Evolutionary conservation across 1,140 invertebrate species (phyloP), one percentile per base, ranked within the genome.

Genomic region (Calosoma granatense): DNA sequence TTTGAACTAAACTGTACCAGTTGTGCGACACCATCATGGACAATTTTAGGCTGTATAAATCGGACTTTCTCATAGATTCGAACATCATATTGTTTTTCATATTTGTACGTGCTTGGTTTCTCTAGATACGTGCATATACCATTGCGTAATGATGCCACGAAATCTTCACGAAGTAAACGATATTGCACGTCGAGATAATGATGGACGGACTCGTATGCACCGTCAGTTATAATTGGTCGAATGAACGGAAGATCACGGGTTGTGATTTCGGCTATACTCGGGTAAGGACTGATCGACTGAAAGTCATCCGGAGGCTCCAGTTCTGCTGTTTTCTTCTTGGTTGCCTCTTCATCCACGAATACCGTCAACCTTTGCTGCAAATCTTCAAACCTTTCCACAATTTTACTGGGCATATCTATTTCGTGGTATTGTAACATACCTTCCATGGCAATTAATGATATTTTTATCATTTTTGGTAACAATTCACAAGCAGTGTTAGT

Each of bases 141-240:
- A 41, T 72, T 71, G 1, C 78, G 63, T 22, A 84, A 61, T 1
- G 81, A 79, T 1, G 65, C 61, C 30, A 77, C 70, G 66, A 82
- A 83, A 68, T 90, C 87, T 71, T 90, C 85, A 4, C 83, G 67
- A 11, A 90, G 67, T 1, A 89, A 69, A 6, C 83, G 69, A 61
- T 86, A 87, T 61, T 90, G 87, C 0, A 81, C 74, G 60, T 87
- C 83, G 9, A 90, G 67, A 63, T 91, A 91, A 61, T 87, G 78
- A 20, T 84, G 75, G 0, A 78, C 69, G 63, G 76, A 69, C 1
- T 68, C 59, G 67, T 86, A 88, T 0, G 21, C 22, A 4, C 53
- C 53, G 4, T 54, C 20, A 30, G 20, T 56, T 23, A 56, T 30
- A 56, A 20, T 56, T 17, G 41, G 22, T 11, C 26, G 22, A 17